Conservation (phyloP, 2,797 vertebrate species). For the Pipistrellus pygmaeus region DNA sequence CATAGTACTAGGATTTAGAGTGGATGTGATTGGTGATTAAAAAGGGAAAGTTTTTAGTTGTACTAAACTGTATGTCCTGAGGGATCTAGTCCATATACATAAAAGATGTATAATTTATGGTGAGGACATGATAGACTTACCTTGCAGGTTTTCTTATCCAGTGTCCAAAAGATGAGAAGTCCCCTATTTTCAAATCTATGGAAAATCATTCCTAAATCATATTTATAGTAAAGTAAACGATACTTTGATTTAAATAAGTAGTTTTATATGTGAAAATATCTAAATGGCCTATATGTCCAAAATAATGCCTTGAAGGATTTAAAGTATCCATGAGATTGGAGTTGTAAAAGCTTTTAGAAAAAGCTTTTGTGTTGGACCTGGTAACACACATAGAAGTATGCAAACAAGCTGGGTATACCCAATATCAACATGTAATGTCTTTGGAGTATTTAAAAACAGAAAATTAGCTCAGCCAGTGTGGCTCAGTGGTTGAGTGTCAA, state of each 20-base stretch:
- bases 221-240: conserved; percentile 35
- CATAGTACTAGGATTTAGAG: background rate
- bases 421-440: background rate
- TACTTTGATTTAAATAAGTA: conserved; percentile 33
- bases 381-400: background rate
- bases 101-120: conserved; percentile 6
- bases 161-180: background rate
- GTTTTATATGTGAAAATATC: conserved; percentile 17
- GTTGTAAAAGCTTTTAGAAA: background rate
- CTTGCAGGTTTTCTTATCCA: background rate
- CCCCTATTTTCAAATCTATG: background rate
- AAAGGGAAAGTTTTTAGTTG: conserved; percentile 43
- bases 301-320: background rate
- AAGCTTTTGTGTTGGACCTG: background rate
- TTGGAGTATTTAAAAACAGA: conserved; percentile 13
- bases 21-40: background rate
- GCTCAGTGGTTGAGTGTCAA: too few species aligned
- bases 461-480: too few species aligned
- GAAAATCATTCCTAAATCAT: conserved; percentile 38
- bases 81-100: background rate
- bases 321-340: background rate
- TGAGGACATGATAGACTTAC: conserved; percentile 17
- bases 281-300: conserved; percentile 34
- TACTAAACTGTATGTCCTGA: background rate
- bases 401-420: background rate